These are phyloP conservation scores for Myotis yumanensis DNA, from an alignment of 2,113 vertebrate genomes.

Conservation along the genomic window DNA sequence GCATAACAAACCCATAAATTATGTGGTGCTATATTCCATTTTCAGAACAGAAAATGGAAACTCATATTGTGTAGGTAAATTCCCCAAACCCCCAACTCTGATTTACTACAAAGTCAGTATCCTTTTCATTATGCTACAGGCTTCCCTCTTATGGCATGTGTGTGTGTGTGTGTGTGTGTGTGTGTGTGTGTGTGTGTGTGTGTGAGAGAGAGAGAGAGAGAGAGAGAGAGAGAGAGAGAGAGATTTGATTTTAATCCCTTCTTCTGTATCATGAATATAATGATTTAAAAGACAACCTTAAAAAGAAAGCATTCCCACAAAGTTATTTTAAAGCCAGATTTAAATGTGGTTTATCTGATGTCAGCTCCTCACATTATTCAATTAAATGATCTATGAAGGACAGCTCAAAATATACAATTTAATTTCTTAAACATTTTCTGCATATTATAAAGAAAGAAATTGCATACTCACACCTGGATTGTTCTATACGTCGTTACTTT, in stretches of 20 bases:
- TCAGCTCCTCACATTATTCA: background rate
- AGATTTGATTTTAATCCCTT: background rate
- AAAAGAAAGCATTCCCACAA: background rate
- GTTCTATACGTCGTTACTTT: background rate
- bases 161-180: background rate
- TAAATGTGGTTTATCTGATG: background rate
- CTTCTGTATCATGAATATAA: background rate
- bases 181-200: no score
- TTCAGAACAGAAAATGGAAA: background rate
- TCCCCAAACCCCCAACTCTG: background rate
- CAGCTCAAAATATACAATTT: background rate
- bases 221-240: no score
- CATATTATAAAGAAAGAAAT: background rate
- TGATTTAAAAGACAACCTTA: background rate
- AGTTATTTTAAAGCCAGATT: conserved; percentile 1
- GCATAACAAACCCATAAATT: rapidly evolving
- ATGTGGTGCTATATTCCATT: background rate
- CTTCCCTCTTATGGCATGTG: background rate
- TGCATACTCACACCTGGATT: background rate
- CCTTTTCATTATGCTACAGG: background rate
- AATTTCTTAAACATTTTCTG: background rate
- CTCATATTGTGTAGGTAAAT: background rate
- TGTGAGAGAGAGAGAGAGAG: no score
- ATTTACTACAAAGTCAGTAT: background rate
- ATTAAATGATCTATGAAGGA: background rate